Evolutionary conservation across 2,888 invertebrate species (phyloP).

Genomic region (Dasypolia templi): DNA sequence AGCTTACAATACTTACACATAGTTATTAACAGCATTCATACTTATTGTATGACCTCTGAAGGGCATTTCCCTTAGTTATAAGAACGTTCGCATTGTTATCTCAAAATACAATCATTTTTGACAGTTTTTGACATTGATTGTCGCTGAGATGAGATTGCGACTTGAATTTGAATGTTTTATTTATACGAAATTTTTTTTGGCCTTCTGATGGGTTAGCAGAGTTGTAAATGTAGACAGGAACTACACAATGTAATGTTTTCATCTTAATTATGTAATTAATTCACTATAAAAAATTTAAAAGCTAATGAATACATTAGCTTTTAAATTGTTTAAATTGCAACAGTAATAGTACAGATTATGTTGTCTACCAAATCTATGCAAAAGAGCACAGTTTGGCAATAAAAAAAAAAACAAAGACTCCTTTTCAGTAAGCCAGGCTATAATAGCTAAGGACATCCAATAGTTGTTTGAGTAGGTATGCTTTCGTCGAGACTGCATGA

Average conservation of each 20-base stretch:
- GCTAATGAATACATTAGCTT: too few relatives aligned
- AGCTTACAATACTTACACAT: neutral
- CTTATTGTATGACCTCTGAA: too few relatives aligned
- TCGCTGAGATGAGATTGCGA: too few relatives aligned
- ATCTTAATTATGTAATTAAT: too few relatives aligned
- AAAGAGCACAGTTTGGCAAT: neutral
- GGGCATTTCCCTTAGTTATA: too few relatives aligned
- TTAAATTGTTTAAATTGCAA: too few relatives aligned
- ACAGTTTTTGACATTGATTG: too few relatives aligned
- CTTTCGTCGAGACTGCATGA: neutral
- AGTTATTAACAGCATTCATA: neutral
- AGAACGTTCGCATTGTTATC: too few relatives aligned
- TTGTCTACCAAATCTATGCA: neutral
- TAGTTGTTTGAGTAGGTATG: conserved; percentile 1
- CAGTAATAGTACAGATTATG: neutral
- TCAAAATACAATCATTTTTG: too few relatives aligned
- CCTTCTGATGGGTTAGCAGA: too few relatives aligned
- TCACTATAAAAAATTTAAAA: neutral
- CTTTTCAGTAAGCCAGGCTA: neutral
- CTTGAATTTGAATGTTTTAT: too few relatives aligned
- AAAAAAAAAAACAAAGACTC: neutral
- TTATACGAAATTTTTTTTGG: too few relatives aligned
- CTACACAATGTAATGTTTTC: neutral
- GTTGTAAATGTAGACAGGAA: neutral
- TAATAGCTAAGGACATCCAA: neutral